phyloP scores from a whole-genome alignment of 2,888 invertebrate species.

The Napeogenes sylphis region DNA sequence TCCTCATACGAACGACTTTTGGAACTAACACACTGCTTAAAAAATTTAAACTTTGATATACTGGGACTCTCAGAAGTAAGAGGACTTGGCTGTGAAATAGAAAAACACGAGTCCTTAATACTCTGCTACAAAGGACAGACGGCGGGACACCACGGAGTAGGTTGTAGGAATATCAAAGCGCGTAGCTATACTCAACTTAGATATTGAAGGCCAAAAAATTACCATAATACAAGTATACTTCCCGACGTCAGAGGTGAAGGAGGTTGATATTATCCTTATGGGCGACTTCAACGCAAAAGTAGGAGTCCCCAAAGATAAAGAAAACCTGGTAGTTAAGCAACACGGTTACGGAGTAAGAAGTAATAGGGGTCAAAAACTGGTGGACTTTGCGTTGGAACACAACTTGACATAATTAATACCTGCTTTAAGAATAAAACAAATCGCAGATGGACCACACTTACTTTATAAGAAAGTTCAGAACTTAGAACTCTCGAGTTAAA shows the following conservation, averaged over 20 bases:
- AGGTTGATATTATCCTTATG: no score
- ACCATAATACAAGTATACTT: no score
- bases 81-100: slow-evolving; percentile 30
- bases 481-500: no score
- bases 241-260: no score
- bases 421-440: slow-evolving; percentile 11
- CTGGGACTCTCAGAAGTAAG: slow-evolving; percentile 33
- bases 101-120: slow-evolving; percentile 33
- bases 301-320: no score
- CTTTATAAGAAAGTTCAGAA: no score
- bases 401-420: slow-evolving; percentile 9
- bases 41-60: slow-evolving; percentile 33
- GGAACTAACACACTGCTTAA: no score
- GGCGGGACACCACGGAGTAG: slow-evolving; percentile 27
- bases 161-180: slow-evolving; percentile 36
- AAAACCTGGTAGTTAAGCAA: no score
- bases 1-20: no score
- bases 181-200: slow-evolving; percentile 31
- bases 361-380: slow-evolving; percentile 15
- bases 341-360: slow-evolving; percentile 13
- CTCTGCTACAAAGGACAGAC: slow-evolving; percentile 22
- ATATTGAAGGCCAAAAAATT: no score
- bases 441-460: slow-evolving; percentile 6
- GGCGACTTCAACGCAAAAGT: no score
- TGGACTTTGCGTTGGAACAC: slow-evolving; percentile 13